Percentiles rank a stretch among this genome's conserved stretches.
phyloP scores from a whole-genome alignment of 2,113 vertebrate genomes.

The Gavia stellata region DNA sequence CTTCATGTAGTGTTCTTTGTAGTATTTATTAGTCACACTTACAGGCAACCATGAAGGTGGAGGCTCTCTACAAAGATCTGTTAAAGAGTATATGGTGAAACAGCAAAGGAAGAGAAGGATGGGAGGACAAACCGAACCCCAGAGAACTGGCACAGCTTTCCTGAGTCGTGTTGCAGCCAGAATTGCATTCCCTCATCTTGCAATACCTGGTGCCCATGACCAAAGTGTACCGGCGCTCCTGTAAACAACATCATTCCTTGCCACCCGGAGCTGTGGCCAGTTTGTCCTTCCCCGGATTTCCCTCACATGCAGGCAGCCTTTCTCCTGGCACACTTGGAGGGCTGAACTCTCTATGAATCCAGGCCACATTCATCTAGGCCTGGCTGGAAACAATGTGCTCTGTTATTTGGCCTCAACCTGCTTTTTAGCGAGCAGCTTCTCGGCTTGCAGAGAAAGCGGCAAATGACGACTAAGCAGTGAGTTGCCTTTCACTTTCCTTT shows the following conservation, averaged over 20 bases:
- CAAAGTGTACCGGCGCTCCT: not conserved
- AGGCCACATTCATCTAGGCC: not conserved
- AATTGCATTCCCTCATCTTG: not conserved
- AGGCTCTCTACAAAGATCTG: not conserved
- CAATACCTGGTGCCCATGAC: not conserved
- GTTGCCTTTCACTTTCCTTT: slow-evolving; percentile 18
- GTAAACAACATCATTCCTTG: not conserved
- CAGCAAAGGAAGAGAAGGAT: not conserved
- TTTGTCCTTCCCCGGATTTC: not conserved
- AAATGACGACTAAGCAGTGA: not conserved
- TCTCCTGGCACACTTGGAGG: not conserved
- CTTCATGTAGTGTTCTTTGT: not conserved
- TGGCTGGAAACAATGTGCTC: not conserved
- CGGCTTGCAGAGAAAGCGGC: not conserved
- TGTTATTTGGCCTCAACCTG: not conserved
- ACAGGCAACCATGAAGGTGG: not conserved
- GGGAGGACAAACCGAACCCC: not conserved
- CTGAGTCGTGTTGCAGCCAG: not conserved
- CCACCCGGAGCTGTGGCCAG: rapidly evolving
- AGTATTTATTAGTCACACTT: not conserved
- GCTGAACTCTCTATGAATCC: not conserved
- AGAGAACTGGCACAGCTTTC: not conserved
- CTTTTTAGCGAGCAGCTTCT: not conserved
- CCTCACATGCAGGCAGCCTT: not conserved
- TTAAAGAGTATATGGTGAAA: not conserved